phyloP scores from a whole-genome alignment of 2,888 invertebrate genomes.

The Bombyx huttoni region DNA sequence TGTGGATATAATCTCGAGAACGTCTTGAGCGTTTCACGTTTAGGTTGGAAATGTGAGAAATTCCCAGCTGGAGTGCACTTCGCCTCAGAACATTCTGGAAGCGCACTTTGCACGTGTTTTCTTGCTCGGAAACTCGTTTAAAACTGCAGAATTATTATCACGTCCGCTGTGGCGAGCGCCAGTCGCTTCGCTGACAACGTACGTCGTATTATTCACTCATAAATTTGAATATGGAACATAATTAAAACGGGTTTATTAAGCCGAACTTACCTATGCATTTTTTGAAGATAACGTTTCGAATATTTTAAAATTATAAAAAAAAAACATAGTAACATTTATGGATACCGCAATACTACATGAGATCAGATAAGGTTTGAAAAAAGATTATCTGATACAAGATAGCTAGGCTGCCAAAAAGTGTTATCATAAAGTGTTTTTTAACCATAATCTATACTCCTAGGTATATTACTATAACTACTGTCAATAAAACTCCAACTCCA shows the following conservation, averaged over 20 bases:
- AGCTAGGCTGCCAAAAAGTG: no score
- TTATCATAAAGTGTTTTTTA: no score
- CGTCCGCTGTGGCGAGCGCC: conserved; percentile 10
- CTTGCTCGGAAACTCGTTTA: conserved; percentile 23
- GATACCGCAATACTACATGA: no score
- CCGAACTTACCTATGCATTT: background rate
- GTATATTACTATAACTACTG: no score
- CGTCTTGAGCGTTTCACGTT: conserved; percentile 22
- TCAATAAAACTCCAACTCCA: no score
- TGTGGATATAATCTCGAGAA: conserved; percentile 26
- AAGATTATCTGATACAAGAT: no score
- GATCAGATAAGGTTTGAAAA: no score
- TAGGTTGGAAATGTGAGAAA: conserved; percentile 31
- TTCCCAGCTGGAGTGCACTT: conserved; percentile 27
- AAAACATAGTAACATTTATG: no score
- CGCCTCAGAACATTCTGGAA: conserved; percentile 17
- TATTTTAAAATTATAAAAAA: background rate
- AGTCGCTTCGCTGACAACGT: conserved; percentile 7
- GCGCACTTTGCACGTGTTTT: conserved; percentile 24
- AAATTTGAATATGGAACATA: background rate
- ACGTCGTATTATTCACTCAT: conserved; percentile 1
- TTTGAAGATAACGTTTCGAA: background rate
- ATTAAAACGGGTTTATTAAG: background rate
- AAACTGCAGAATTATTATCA: conserved; percentile 22
- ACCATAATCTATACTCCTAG: no score